Evolutionary conservation across 2,888 invertebrate species (phyloP), one percentile per base, ranked within the genome.

Genomic region (Cistogaster globosa): DNA sequence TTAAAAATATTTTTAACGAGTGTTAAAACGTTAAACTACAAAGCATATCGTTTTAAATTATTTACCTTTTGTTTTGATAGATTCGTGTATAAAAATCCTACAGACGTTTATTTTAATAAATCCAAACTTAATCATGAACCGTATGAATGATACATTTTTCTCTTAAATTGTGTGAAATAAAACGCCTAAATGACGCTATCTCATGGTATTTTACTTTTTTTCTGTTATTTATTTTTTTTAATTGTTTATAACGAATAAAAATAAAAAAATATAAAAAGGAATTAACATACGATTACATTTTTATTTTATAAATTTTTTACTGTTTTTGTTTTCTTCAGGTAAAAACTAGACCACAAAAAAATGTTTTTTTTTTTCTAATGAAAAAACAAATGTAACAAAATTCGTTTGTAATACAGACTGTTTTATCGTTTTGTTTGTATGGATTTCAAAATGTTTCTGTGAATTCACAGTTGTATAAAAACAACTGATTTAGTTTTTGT

Each of bases 121-220:
- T 55, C 51, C 38, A 20, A 63, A 45, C 75, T 20, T 62, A 2
- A 5, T 3, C 12, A 16, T 75, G 75, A 45, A 72, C 45, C 45
- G 32, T 16, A 42, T 14, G 26, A 78, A 62, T 18, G 18, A 20
- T 16, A 2, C 5, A 20, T 18, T 68, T 38, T 38, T 45, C 2
- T 7, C 6, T 32, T 32, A 6, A 78, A 48, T 0, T 22, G 72
- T 80, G 84, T 80, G 84, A 80, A 84, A 77, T 77, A 57, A 77
- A 84, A 84, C 76, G 62, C 62, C 67, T 71, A 72, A 68, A 57
- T 72, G 84, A 80, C 84, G 80, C 65, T 80, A 80, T 80, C 72
- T 69, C 76, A 77, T 80, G 76, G 76, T 42, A 72, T 76, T 84
- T 71, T 67, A 68, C 48, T 75, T 72, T 72, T n/a, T 58, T 58